phyloP scores from a whole-genome alignment of 2,888 invertebrate species.

The Panzeria rudis region DNA sequence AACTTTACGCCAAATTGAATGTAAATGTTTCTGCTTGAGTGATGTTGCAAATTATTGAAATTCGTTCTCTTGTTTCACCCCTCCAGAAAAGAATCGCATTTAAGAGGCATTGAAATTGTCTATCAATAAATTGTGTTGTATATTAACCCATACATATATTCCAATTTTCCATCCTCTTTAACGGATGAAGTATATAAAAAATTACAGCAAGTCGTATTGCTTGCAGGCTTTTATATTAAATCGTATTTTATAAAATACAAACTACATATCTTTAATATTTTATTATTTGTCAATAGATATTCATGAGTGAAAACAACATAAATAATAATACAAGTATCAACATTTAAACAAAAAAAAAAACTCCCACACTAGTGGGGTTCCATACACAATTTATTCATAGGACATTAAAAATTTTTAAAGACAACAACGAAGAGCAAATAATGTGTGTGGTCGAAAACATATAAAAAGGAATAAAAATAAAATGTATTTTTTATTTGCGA shows the following conservation, averaged over 20 bases:
- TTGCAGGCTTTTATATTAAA: not conserved
- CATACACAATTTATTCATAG: not conserved
- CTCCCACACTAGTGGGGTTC: not conserved
- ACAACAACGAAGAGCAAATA: constrained; percentile 21
- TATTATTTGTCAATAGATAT: not conserved
- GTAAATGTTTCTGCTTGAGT: too few relatives aligned
- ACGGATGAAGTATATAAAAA: not conserved
- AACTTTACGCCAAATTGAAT: too few relatives aligned
- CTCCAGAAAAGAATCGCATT: too few relatives aligned
- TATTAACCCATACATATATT: too few relatives aligned
- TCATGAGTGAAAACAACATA: constrained; percentile 15
- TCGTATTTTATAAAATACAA: not conserved
- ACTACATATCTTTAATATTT: not conserved
- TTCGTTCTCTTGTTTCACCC: too few relatives aligned
- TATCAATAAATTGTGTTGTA: too few relatives aligned
- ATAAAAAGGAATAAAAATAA: not conserved
- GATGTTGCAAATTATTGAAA: too few relatives aligned
- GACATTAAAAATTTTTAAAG: not conserved
- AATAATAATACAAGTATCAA: not conserved
- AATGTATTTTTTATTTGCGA: not conserved
- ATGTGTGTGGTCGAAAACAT: not conserved
- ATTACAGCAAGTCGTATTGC: not conserved
- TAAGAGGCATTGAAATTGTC: too few relatives aligned
- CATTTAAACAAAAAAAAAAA: constrained; percentile 1
- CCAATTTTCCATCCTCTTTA: too few relatives aligned